Evolutionary conservation across 2,797 vertebrate genomes (phyloP), one percentile per base, ranked within the genome.

Genomic region (Prionace glauca): DNA sequence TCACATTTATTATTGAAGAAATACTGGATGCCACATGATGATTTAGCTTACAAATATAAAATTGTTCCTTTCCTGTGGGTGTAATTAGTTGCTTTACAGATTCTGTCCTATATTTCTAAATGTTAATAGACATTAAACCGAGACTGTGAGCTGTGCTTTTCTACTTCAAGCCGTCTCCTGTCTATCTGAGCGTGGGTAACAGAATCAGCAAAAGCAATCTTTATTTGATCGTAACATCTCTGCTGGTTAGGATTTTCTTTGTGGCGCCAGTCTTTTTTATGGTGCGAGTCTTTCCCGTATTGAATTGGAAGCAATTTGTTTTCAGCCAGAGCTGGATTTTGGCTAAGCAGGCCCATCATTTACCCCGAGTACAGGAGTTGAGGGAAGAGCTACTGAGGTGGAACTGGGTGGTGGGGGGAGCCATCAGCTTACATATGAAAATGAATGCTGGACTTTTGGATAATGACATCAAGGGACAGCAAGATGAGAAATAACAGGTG

Each of bases 21-120:
- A 36, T n/a, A 62, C 36, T 91, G 88, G 32, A 65, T 65, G 16
- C n/a, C 77, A 1, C 77, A 36, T 41, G 88, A 60, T 91, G 56
- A 90, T 90, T 87, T 87, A 60, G 26, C 29, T 60, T 90, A 62
- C 29, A 90, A 90, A 90, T 90, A 60, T 62, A 60, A 32, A 90
- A 60, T 90, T 3, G 14, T 90, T 90, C 12, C 56, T 90, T 90
- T 56, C 50, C 56, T 62, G 26, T 50, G 26, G 56, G 87, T 90
- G 3, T 90, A 62, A 90, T 62, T 56, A 16, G 11, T 29, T 60
- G 12, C n/a, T 62, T 32, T 62, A 90, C 12, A 90, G 32, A 90
- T 60, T 26, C 56, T 16, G 12, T 3, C 29, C 12, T 62, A 90
- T 32, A 90, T 90, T 90, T 62, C 87, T 60, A 90, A 32, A 90